Conservation (phyloP, 2,888 invertebrate genomes). For the Hymenopus coronatus region DNA sequence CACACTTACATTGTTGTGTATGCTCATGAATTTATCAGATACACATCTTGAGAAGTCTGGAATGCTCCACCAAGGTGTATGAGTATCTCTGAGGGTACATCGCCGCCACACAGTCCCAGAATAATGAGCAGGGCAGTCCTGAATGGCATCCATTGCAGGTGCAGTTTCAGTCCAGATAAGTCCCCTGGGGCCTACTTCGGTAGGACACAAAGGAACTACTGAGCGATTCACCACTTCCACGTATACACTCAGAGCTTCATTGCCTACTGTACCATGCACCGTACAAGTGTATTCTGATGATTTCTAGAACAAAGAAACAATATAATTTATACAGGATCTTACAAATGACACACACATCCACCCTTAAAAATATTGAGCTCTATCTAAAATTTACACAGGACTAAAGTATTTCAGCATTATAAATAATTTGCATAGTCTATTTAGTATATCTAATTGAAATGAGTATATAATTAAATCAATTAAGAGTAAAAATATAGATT, state of each 20-base stretch:
- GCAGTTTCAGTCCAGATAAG: conserved; percentile 67
- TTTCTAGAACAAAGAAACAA: conserved; percentile 53
- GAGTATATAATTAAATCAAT: too few relatives aligned
- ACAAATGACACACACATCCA: too few relatives aligned
- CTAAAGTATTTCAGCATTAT: too few relatives aligned
- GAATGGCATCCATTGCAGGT: conserved; percentile 67
- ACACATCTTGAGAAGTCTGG: conserved; percentile 76
- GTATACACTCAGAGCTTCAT: conserved; percentile 59
- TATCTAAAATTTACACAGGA: too few relatives aligned
- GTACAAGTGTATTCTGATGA: conserved; percentile 75
- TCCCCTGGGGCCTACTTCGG: conserved; percentile 46
- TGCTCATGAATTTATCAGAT: conserved; percentile 52
- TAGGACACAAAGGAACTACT: conserved; percentile 56
- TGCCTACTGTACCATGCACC: conserved; percentile 50
- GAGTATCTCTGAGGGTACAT: conserved; percentile 59
- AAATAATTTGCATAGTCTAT: too few relatives aligned
- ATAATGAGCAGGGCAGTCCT: conserved; percentile 60
- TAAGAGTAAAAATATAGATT: too few relatives aligned
- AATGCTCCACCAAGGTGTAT: conserved; percentile 68
- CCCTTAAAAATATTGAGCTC: too few relatives aligned
- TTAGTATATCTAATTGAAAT: too few relatives aligned
- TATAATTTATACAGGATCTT: neutral
- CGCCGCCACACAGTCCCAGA: conserved; percentile 52
- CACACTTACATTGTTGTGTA: conserved; percentile 60
- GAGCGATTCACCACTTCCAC: conserved; percentile 62